Conservation (phyloP, 1,140 invertebrate species). For the Platorchestia sp. region DNA sequence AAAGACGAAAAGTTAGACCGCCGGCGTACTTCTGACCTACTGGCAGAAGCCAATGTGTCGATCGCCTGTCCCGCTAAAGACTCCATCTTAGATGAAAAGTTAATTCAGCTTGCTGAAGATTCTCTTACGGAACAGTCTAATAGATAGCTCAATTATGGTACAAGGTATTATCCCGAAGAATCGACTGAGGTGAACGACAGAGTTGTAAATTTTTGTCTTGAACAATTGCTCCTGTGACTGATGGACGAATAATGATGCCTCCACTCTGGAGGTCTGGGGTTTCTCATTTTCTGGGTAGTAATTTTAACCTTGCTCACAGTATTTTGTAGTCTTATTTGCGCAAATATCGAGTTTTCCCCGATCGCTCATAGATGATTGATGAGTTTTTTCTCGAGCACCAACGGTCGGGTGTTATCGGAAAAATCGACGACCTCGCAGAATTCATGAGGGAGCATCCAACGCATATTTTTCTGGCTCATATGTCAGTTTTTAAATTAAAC, state of each 20-base stretch:
- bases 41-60: no score
- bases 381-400: no score
- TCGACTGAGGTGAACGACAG: not conserved
- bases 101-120: not conserved
- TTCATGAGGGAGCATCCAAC: no score
- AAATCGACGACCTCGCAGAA: no score
- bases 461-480: no score
- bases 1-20: not conserved
- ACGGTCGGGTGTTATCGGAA: no score
- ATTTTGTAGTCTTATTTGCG: not conserved
- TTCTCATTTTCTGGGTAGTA: not conserved
- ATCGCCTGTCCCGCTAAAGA: not conserved
- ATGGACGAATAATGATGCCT: not conserved
- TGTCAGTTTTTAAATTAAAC: no score
- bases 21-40: no score
- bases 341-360: not conserved
- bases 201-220: not conserved
- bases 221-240: not conserved
- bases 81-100: not conserved
- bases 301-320: not conserved
- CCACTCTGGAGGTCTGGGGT: not conserved
- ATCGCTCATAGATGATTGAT: no score
- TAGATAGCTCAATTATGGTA: not conserved
- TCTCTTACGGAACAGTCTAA: not conserved
- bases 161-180: not conserved